Percentiles rank a stretch among this genome's conserved stretches.
These are phyloP conservation scores for Harpalus rubripes DNA, from an alignment of 2,888 invertebrate species.

Conservation along the genomic window DNA sequence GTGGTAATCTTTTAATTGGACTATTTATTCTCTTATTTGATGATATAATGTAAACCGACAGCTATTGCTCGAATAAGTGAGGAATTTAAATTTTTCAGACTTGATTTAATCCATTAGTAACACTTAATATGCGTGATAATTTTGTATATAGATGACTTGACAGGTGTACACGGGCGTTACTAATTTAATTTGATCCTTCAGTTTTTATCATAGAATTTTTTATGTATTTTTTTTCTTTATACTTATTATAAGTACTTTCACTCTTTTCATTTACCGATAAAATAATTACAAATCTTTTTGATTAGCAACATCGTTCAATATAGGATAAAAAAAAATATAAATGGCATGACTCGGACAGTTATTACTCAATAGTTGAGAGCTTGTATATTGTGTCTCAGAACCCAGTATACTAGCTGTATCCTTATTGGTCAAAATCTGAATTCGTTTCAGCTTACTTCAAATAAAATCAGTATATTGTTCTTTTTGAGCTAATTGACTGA, in stretches of 20 bases:
- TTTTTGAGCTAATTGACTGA: too few relatives aligned
- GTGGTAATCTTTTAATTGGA: too few relatives aligned
- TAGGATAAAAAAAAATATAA: too few relatives aligned
- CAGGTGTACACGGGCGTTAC: slow-evolving; percentile 14
- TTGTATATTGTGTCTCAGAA: too few relatives aligned
- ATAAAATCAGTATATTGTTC: too few relatives aligned
- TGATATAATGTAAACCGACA: background rate
- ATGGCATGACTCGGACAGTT: too few relatives aligned
- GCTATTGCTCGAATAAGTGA: slow-evolving; percentile 12
- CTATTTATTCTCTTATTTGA: too few relatives aligned
- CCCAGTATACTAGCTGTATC: too few relatives aligned
- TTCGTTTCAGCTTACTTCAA: too few relatives aligned
- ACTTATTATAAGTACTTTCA: background rate
- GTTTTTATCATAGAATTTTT: slow-evolving; percentile 29
- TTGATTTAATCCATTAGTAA: slow-evolving; percentile 40
- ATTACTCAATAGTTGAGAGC: too few relatives aligned
- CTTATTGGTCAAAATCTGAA: too few relatives aligned
- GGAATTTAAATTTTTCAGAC: slow-evolving; percentile 25
- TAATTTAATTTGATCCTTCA: slow-evolving; percentile 43
- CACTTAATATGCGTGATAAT: slow-evolving; percentile 44
- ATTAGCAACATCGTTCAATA: too few relatives aligned
- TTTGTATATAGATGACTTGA: slow-evolving; percentile 51
- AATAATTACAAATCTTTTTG: background rate
- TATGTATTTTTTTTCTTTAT: background rate
- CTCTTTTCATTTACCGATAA: slow-evolving; percentile 14